Base-by-base conservation (phyloP, 2,888 invertebrate genomes). In the Trypoxylon attenuatum region DNA sequence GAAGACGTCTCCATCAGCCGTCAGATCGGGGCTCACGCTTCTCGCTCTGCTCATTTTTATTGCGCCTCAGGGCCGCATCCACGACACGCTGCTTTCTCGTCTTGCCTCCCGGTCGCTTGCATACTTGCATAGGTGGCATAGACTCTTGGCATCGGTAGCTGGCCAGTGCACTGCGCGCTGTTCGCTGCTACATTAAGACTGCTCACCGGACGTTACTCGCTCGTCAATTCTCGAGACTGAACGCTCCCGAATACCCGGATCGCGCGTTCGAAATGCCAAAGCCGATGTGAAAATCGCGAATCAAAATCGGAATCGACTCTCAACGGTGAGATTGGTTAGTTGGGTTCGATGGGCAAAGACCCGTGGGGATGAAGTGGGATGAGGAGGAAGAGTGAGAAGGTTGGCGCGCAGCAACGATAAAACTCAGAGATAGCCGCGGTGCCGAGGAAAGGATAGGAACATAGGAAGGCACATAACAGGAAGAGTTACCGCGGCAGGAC, bases 1-100 rank as follows among this genome's bases (percentile, higher is more conserved):
- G 76, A 77, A 77, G 79, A 81, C 78, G 79, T 78, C 82, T 83
- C 81, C 83, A 82, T 83, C 83, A 82, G 51, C 76, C 78, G 77
- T 80, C 78, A 75, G 75, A 78, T 76, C 77, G 74, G 71, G 73
- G 65, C 68, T 71, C 77, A 62, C 67, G 73, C 66, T 76, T 53
- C 58, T 71, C 67, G 63, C 71, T 76, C 73, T 65, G 60, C 68
- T 73, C 77, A 74, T 73, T 79, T 78, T 79, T 79, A 79, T 79
- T 76, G 67, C 70, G 63, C 65, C 41, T 18, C 76, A 75, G 75
- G 75, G 70, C 73, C 73, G 76, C 63, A 65, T 41, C 63, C 49
- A 73, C 43, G n/a, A 21, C 56, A n/a, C 10, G 29, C 56, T 29
- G 49, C 51, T 29, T 25, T 58, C 56, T 39, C 63, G 56, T 43